These are phyloP conservation scores for Chrysolina americana DNA, from an alignment of 2,888 invertebrate species.

Conservation along the genomic window DNA sequence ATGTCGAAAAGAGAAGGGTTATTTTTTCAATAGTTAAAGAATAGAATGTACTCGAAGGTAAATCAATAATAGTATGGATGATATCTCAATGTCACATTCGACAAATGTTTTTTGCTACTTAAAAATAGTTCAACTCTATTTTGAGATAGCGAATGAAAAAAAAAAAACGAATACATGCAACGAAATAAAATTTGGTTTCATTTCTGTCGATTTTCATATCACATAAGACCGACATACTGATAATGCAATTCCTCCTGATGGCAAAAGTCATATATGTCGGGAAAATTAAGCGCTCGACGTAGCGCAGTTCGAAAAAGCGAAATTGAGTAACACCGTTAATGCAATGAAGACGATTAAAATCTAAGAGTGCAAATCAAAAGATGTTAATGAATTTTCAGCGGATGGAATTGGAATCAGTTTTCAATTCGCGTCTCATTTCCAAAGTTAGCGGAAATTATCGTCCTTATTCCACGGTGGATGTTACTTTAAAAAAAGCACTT, in stretches of 20 bases:
- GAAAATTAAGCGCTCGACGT: background rate
- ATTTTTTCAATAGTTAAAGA: too few relatives aligned
- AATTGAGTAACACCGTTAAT: constrained; percentile 54
- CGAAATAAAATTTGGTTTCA: too few relatives aligned
- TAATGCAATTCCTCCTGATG: background rate
- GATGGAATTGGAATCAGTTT: constrained; percentile 62
- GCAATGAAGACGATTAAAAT: constrained; percentile 57
- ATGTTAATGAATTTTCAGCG: constrained; percentile 58
- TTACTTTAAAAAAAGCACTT: constrained; percentile 52
- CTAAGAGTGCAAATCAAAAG: constrained; percentile 59
- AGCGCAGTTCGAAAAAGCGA: constrained; percentile 29
- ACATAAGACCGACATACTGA: background rate
- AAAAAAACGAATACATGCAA: too few relatives aligned
- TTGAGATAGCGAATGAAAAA: too few relatives aligned
- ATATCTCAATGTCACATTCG: too few relatives aligned
- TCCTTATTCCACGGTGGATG: constrained; percentile 59
- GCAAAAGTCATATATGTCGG: background rate
- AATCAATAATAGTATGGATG: too few relatives aligned
- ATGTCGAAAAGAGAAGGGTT: too few relatives aligned
- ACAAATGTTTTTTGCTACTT: too few relatives aligned
- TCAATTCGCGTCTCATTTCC: constrained; percentile 65
- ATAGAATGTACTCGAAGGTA: too few relatives aligned
- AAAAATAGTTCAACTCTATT: too few relatives aligned
- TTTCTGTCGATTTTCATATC: background rate
- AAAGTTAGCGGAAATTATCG: constrained; percentile 65